Conservation (phyloP, 2,888 invertebrate genomes). For the Seira ritae region DNA sequence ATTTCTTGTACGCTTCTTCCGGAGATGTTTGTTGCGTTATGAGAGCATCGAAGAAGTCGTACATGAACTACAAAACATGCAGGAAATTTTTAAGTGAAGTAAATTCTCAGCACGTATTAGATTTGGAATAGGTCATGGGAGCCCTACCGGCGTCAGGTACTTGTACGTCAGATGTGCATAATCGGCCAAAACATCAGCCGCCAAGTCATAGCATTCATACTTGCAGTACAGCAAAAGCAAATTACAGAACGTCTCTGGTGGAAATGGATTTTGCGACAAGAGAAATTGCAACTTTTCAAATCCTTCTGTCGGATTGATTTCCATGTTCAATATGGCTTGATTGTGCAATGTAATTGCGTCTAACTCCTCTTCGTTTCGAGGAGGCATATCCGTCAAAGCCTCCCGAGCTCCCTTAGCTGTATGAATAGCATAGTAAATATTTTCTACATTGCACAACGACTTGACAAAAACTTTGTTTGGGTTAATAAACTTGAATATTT, state of each 20-base stretch:
- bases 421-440: constrained; percentile 54
- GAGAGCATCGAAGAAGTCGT: constrained; percentile 96
- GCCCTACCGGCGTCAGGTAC: constrained; percentile 88
- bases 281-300: constrained; percentile 96
- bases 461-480: too few relatives aligned
- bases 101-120: not conserved
- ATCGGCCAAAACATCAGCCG: constrained; percentile 98
- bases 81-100: not conserved
- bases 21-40: constrained; percentile 98
- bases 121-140: not conserved
- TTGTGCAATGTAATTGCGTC: constrained; percentile 99
- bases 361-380: constrained; percentile 95
- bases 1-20: constrained; percentile 95
- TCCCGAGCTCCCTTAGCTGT: constrained; percentile 89
- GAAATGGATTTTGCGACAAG: constrained; percentile 96
- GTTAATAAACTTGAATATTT: not conserved
- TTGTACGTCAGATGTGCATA: constrained; percentile 97
- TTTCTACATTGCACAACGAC: too few relatives aligned
- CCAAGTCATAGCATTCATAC: constrained; percentile 97
- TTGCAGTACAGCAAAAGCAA: constrained; percentile 95
- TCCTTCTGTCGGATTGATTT: constrained; percentile 91
- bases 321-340: constrained; percentile 94
- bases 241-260: constrained; percentile 98
- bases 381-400: constrained; percentile 92
- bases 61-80: constrained; percentile 82